These are phyloP conservation scores for Galemys pyrenaicus DNA, from an alignment of 2,113 vertebrate species.

Conservation along the genomic window DNA sequence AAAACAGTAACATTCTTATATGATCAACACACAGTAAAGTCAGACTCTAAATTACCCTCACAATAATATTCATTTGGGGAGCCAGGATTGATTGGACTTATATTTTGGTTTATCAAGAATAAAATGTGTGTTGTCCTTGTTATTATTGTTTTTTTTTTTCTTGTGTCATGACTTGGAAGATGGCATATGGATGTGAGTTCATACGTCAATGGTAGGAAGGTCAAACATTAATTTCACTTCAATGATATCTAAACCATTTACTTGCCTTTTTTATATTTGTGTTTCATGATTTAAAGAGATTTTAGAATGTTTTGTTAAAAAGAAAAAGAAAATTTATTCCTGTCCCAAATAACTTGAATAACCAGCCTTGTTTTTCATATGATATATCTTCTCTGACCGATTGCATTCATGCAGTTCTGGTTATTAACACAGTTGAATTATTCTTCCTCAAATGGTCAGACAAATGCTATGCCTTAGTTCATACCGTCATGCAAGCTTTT, in stretches of 20 bases:
- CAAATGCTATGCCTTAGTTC: not conserved
- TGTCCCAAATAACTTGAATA: not conserved
- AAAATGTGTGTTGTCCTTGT: fast-evolving
- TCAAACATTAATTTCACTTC: not conserved
- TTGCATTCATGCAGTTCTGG: not conserved
- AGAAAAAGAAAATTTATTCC: not conserved
- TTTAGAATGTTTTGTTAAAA: no score
- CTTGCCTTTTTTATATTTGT: not conserved
- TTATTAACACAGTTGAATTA: not conserved
- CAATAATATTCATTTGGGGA: not conserved
- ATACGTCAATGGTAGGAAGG: not conserved
- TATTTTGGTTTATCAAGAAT: not conserved
- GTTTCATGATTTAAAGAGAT: not conserved
- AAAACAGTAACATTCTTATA: not conserved
- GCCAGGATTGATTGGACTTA: not conserved
- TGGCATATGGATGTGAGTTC: not conserved
- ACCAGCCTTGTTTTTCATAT: not conserved
- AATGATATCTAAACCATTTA: not conserved
- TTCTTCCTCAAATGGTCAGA: not conserved
- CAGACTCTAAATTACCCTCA: not conserved
- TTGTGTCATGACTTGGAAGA: not conserved
- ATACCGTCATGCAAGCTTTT: not conserved
- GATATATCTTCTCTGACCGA: no score
- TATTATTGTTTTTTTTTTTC: not conserved
- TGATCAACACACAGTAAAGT: not conserved